A percentile compares a stretch with the other conserved stretches of the same genome.
Conservation (phyloP, 2,888 invertebrate species). For the Ophonus ardosiacus region DNA sequence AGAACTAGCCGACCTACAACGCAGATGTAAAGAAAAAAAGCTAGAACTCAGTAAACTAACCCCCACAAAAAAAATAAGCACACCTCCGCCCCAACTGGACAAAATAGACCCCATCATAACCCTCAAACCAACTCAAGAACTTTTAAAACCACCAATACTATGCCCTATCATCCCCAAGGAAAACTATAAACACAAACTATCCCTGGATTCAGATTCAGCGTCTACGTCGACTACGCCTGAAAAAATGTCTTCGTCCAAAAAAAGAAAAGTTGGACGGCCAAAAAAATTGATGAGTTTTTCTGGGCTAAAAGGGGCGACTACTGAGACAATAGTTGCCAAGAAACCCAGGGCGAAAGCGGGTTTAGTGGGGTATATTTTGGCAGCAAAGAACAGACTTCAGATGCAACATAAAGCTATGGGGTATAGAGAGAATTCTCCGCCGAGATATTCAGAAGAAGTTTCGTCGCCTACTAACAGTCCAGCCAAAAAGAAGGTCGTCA, state of each 20-base stretch:
- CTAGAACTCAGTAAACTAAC: slow-evolving; percentile 87
- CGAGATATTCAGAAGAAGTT: slow-evolving; percentile 74
- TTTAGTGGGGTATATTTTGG: slow-evolving; percentile 82
- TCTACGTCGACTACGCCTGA: slow-evolving; percentile 67
- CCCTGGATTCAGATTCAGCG: slow-evolving; percentile 69
- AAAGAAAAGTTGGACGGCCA: slow-evolving; percentile 90
- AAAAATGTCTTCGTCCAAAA: slow-evolving; percentile 79
- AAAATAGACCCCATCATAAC: slow-evolving; percentile 71
- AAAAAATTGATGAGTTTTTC: slow-evolving; percentile 81
- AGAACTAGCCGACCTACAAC: slow-evolving; percentile 87
- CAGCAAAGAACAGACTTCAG: slow-evolving; percentile 81
- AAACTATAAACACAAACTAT: slow-evolving; percentile 65
- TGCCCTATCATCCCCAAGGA: slow-evolving; percentile 68
- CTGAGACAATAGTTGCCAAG: slow-evolving; percentile 90
- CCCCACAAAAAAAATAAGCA: slow-evolving; percentile 73
- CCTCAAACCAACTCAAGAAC: slow-evolving; percentile 69
- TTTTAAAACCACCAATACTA: slow-evolving; percentile 74
- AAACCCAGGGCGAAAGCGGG: slow-evolving; percentile 83
- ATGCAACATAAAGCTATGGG: slow-evolving; percentile 75
- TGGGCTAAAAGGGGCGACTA: slow-evolving; percentile 79
- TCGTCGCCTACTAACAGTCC: slow-evolving; percentile 51
- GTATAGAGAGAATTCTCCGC: slow-evolving; percentile 78
- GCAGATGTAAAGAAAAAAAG: slow-evolving; percentile 90
- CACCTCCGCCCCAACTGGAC: slow-evolving; percentile 72
- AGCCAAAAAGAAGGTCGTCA: slow-evolving; percentile 65